phyloP scores from a whole-genome alignment of 2,113 vertebrate genomes.

The Cisticola juncidis region DNA sequence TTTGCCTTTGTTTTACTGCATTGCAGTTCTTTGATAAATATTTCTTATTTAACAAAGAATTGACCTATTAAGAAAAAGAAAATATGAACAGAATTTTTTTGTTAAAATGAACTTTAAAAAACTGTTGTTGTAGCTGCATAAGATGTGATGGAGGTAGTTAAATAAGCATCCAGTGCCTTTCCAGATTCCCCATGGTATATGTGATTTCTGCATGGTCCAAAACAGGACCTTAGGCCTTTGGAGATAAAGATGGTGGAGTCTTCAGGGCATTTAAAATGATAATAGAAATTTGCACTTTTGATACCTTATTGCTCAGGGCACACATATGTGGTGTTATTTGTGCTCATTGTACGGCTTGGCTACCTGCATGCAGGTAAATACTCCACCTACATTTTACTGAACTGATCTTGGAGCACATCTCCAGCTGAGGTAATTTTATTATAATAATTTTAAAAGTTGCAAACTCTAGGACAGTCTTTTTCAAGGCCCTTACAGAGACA shows the following conservation, averaged over 20 bases:
- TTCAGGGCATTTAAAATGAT: not conserved
- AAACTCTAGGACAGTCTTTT: not conserved
- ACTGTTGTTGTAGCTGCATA: not conserved
- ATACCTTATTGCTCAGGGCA: not conserved
- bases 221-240: not conserved
- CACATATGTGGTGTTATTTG: rapidly evolving
- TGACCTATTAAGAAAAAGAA: not conserved
- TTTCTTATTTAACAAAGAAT: not conserved
- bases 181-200: rapidly evolving
- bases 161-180: not conserved
- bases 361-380: rapidly evolving
- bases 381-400: not conserved
- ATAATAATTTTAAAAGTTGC: not conserved
- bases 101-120: not conserved
- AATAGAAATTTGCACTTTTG: not conserved
- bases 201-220: not conserved
- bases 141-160: not conserved
- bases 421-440: not conserved
- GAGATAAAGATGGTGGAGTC: not conserved
- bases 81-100: not conserved
- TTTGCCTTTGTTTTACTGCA: not conserved
- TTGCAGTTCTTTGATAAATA: not conserved
- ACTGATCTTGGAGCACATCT: not conserved
- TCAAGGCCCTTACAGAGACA: not conserved
- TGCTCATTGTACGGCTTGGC: not conserved